Evolutionary conservation across 2,113 vertebrate species (phyloP), one percentile per base, ranked within the genome.

Genomic region (Thunnus thynnus): DNA sequence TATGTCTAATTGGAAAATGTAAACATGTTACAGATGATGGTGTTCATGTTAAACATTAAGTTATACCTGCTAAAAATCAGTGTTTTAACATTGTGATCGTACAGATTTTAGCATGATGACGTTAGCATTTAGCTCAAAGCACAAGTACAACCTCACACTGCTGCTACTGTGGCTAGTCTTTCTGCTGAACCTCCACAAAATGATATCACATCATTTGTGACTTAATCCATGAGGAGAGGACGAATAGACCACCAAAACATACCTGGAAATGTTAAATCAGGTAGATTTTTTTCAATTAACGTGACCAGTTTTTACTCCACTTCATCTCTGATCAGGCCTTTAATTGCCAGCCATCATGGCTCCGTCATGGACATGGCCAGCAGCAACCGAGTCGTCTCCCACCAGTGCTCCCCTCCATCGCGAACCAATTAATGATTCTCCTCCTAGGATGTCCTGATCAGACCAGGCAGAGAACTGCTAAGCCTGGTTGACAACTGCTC

Each of bases 401-500:
- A 48, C 36, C 80, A 70, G 58, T 48, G 41, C 51, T 47, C 54
- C 72, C 47, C 67, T 68, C 74, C 89, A 87, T 87, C 88, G 85
- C 78, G 52, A 92, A 91, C 89, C 89, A 94, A 93, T 94, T 94
- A 94, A 86, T 44, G 76, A 83, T 78, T 91, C 89, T 88, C 82
- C 84, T 91, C 86, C 84, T 30, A 32, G 80, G 85, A 89, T 85
- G 88, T 88, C 87, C 93, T 83, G 85, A 88, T 93, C 91, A 82
- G 85, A 82, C 60, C 72, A 66, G 81, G 86, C 88, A 88, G 66
- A 77, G 85, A 69, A 75, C 75, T 68, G 62, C 79, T 76, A 76
- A 76, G 70, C 77, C 56, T 1, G 58, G 65, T 51, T 84, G 88
- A 90, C 90, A 88, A 78, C 78, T 51, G 12, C 51, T 17, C 51